Evolutionary conservation across 2,797 vertebrate genomes (phyloP), one percentile per base, ranked within the genome.

Genomic region (Labeo calbasu): DNA sequence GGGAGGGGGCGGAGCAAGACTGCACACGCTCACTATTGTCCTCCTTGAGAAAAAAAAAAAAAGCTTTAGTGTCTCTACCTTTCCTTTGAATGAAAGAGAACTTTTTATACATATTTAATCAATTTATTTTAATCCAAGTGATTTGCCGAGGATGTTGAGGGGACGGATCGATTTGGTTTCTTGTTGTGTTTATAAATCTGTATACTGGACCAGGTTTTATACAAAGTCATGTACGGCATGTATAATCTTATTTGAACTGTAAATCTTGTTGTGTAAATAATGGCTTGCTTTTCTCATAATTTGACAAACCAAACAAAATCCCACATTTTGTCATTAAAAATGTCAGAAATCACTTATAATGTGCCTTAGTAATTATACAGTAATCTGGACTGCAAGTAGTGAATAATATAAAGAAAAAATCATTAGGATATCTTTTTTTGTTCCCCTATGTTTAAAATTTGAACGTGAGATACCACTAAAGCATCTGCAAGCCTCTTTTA

Each of bases 31-130:
- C 32, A 0, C n/a, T 76, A 32, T 68, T 23, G 85, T 48, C 53
- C 90, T 88, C 71, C 86, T 76, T 86, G 87, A 46, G 88, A 19
- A 48, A 72, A 51, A 36, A 57, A 81, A 77, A 68, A 61, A 65
- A 88, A 78, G 85, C 77, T 76, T 66, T 78, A 68, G 81, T 40
- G 72, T 87, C 87, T 89, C 90, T 90, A 69, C 87, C 86, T 90
- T 88, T 89, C 85, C 87, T 88, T 82, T 88, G 66, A 70, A 71
- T 86, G 88, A 85, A 82, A 91, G 84, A 88, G 87, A 89, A 84
- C 85, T 85, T 85, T 76, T 66, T 57, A 71, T 36, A 71, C 6
- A 25, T 84, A 78, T 84, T 72, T 79, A 79, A 84, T 84, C 76
- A 15, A 21, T 51, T 71, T 84, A 50, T 71, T 78, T 78, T 79